Evolutionary conservation across 2,113 vertebrate genomes (phyloP).

Genomic region (Scortum barcoo): DNA sequence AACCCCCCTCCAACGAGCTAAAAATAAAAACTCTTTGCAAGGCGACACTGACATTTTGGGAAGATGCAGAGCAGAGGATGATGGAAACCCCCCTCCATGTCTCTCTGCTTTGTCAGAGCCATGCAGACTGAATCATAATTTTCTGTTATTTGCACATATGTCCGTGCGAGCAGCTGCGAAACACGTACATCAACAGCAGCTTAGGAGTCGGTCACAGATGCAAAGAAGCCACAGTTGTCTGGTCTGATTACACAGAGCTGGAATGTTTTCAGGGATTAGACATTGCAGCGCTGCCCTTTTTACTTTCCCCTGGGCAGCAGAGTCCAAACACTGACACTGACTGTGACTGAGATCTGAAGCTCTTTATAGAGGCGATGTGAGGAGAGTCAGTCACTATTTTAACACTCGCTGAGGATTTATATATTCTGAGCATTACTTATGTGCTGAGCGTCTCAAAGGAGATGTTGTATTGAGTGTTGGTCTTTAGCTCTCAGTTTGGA

Average conservation of each 20-base stretch:
- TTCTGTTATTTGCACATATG: constrained; percentile 11
- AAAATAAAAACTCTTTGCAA: constrained; percentile 89
- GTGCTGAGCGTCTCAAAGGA: neutral
- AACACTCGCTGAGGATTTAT: neutral
- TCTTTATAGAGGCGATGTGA: constrained; percentile 45
- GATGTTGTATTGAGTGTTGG: neutral
- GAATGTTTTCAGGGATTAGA: constrained; percentile 63
- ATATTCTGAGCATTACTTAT: neutral
- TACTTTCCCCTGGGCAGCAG: constrained; percentile 37
- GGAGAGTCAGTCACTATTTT: constrained; percentile 17
- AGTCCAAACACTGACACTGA: constrained; percentile 62
- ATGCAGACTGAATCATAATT: constrained; percentile 44
- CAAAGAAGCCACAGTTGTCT: constrained; percentile 34
- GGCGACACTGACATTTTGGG: constrained; percentile 90
- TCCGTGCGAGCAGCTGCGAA: constrained; percentile 32
- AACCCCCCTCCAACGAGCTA: constrained; percentile 73
- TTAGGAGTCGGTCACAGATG: constrained; percentile 12
- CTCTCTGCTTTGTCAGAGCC: constrained; percentile 10
- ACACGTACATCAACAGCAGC: constrained; percentile 57
- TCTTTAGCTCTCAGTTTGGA: neutral
- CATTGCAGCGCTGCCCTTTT: constrained; percentile 53
- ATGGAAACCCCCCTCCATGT: constrained; percentile 69
- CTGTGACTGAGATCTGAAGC: constrained; percentile 52
- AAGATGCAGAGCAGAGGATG: constrained; percentile 67
- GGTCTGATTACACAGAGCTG: constrained; percentile 41